Base-by-base conservation (phyloP, 2,888 invertebrate species). In the Drosophila stalkeri region DNA sequence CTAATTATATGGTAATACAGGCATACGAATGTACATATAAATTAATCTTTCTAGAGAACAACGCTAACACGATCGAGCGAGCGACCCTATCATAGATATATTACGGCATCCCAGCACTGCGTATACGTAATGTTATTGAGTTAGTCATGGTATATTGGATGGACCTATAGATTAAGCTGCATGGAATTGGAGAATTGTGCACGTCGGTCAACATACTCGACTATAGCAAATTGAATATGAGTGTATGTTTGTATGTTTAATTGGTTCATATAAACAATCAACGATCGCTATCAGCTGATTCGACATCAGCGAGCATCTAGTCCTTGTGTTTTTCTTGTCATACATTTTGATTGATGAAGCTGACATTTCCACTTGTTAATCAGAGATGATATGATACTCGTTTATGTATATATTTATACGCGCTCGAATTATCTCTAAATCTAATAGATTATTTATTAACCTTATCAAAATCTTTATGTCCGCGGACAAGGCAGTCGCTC, bases 21-120 rank as follows among this genome's bases (percentile, higher is more conserved):
- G 74, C 80, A 77, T 65, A 84, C 87, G 80, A 78, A 87, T 89
- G 89, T 89, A 89, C 89, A 89, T 89, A 89, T 86, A 89, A 86
- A 89, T 89, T 86, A 87, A 82, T 87, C 85, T 78, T 89, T 89
- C 82, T 87, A 82, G 78, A 68, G 64, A 70, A 63, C 63, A 49
- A 75, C 75, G 75, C 64, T 66, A 70, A 77, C 70, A 72, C 62
- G 12, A 44, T 44, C 12, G 44, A 44, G 44, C 12, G 54, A 65
- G 55, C 71, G 72, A 59, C 77, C 80, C 83, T 75, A 78, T 74
- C 35, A 16, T 81, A 79, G 86, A 89, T 81, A 80, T 72, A 86
- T 52, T 52, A 52, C 87, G 85, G 87, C 87, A 85, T 85, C 79
- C 64, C 68, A 52, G 65, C 71, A 75, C 73, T 79, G 68, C 79